Conservation (phyloP, 2,113 vertebrate genomes). For the Grus americana region DNA sequence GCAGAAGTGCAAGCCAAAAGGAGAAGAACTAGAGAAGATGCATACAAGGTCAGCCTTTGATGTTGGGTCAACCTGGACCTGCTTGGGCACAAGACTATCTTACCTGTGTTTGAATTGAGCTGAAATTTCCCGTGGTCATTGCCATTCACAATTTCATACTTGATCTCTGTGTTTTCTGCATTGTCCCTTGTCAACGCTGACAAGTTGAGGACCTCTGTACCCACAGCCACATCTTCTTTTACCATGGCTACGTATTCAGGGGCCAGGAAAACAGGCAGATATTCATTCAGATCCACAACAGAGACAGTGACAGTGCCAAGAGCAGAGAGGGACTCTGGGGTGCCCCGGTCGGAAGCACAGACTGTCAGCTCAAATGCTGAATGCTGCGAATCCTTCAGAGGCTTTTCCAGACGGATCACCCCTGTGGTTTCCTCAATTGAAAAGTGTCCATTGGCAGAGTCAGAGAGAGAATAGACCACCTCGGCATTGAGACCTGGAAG, state of each 20-base stretch:
- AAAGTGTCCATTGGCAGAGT: constrained; percentile 85
- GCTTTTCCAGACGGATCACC: constrained; percentile 88
- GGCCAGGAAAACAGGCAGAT: constrained; percentile 88
- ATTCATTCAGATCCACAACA: constrained; percentile 88
- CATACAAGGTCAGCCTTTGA: background rate
- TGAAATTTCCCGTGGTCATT: constrained; percentile 85
- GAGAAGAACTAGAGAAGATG: background rate
- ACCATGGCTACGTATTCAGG: constrained; percentile 82
- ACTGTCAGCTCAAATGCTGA: constrained; percentile 84
- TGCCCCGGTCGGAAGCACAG: constrained; percentile 87
- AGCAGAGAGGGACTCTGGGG: constrained; percentile 81
- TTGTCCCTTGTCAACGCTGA: constrained; percentile 78
- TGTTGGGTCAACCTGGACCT: background rate
- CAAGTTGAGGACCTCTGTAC: constrained; percentile 83
- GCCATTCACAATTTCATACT: constrained; percentile 85
- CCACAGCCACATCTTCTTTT: constrained; percentile 81
- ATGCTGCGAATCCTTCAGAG: constrained; percentile 77
- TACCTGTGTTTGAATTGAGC: constrained; percentile 86
- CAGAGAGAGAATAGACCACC: constrained; percentile 86
- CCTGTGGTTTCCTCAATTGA: constrained; percentile 91
- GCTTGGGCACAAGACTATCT: background rate
- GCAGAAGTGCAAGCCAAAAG: background rate
- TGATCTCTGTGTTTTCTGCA: constrained; percentile 71
- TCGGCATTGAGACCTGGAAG: constrained; percentile 88
- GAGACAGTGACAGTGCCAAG: constrained; percentile 84